Percentiles rank a stretch among this genome's conserved stretches.
Evolutionary conservation across 2,888 invertebrate genomes (phyloP).

Genomic region (Lasioglossum oenotherae): DNA sequence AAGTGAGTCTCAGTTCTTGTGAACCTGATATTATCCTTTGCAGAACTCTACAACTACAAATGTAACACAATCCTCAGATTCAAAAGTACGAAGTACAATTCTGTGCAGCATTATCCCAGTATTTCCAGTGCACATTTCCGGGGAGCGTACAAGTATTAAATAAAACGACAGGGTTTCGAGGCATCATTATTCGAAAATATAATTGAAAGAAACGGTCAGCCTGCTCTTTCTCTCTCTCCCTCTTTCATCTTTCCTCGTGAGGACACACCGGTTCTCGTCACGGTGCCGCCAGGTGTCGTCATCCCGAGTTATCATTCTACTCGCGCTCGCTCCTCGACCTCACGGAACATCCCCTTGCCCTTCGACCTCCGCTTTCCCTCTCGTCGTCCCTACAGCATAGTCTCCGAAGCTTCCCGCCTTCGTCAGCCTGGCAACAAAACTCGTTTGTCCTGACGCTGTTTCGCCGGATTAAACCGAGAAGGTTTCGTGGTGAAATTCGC

Average conservation of each 20-base stretch:
- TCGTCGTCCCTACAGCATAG: background rate
- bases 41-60: background rate
- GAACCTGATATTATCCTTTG: background rate
- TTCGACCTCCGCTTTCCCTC: constrained; percentile 33
- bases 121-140: background rate
- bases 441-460: constrained; percentile 18
- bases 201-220: background rate
- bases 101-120: background rate
- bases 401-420: background rate
- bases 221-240: background rate
- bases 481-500: too few species aligned
- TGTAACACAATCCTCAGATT: background rate
- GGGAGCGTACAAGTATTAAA: background rate
- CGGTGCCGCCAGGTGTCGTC: constrained; percentile 27
- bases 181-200: background rate
- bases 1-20: too few species aligned
- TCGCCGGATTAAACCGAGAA: background rate
- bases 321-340: constrained; percentile 15
- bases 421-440: background rate
- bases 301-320: constrained; percentile 39
- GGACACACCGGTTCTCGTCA: constrained; percentile 14
- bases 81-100: background rate
- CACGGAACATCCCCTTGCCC: constrained; percentile 33
- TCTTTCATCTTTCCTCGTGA: background rate
- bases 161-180: background rate